Evolutionary conservation across 2,113 vertebrate genomes (phyloP).

Genomic region (Oriolus oriolus): DNA sequence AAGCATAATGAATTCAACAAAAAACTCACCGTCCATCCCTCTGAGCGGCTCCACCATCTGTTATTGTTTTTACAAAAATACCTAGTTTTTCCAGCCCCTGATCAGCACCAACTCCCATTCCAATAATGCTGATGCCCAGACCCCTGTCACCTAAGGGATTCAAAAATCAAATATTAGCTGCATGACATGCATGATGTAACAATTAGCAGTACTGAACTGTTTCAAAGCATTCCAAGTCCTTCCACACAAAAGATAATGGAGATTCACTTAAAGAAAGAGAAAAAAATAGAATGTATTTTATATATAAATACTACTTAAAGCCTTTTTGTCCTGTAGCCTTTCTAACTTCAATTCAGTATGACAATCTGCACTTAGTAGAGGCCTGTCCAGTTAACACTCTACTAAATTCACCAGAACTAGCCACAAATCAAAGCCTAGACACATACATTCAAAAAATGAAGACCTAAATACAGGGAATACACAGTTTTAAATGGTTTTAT

Average conservation of each 20-base stretch:
- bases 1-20: neutral
- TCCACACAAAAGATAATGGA: neutral
- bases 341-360: neutral
- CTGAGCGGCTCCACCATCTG: constrained; percentile 85
- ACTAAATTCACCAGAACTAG: neutral
- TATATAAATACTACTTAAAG: neutral
- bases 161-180: neutral
- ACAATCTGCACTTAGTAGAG: neutral
- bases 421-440: neutral
- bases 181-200: neutral
- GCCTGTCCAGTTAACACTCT: neutral
- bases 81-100: constrained; percentile 91
- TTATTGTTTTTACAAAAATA: constrained; percentile 94
- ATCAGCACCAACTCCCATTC: constrained; percentile 93
- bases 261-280: neutral
- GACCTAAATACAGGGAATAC: neutral
- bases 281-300: neutral
- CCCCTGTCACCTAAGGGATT: constrained; percentile 82
- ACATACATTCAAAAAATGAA: neutral
- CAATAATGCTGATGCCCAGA: constrained; percentile 92
- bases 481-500: neutral
- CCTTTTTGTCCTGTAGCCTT: neutral
- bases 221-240: neutral
- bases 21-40: constrained; percentile 82
- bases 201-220: neutral